Evolutionary conservation across 2,797 vertebrate species (phyloP), one percentile per base, ranked within the genome.

Genomic region (Scyliorhinus canicula): DNA sequence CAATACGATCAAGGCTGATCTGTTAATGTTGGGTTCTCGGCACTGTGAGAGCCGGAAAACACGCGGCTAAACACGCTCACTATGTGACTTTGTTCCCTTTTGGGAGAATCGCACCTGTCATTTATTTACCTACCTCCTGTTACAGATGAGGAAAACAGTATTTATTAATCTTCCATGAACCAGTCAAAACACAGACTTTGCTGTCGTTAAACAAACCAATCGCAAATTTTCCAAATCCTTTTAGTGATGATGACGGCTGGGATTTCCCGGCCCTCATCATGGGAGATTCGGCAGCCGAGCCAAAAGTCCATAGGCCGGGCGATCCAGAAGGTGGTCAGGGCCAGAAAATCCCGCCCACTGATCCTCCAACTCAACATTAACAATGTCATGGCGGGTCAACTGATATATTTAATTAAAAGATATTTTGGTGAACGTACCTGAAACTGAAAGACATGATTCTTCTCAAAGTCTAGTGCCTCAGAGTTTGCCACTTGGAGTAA

Each of bases 391-490:
- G 16, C 1, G 16, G 35, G 9, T 26, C n/a, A 8, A n/a, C 55
- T 91, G 3, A 9, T 55, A 55, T 47, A 88, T 60, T 60, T 24
- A n/a, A 90, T 8, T 40, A 21, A 65, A 63, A 91, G 2, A 3
- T 74, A 71, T 35, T 52, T n/a, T 1, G 24, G 7, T 50, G 67
- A 94, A 52, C 93, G 50, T 50, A 94, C 93, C 93, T 94, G 67
- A 74, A 94, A 60, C 28, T 94, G 67, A n/a, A 74, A 94, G 67
- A 52, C 8, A 26, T 94, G 44, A 31, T 52, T 94, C 47, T 69
- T 71, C 93, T 94, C 93, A 74, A 71, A 94, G 93, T 94, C 93
- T 4, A 94, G 93, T 74, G 28, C 47, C 28, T 94, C 93, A 55
- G 93, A 71, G 28, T 94, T 94, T 50, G 93, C 47, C 67, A 94